Conservation (phyloP, 2,888 invertebrate species). For the Tiphia femorata region DNA sequence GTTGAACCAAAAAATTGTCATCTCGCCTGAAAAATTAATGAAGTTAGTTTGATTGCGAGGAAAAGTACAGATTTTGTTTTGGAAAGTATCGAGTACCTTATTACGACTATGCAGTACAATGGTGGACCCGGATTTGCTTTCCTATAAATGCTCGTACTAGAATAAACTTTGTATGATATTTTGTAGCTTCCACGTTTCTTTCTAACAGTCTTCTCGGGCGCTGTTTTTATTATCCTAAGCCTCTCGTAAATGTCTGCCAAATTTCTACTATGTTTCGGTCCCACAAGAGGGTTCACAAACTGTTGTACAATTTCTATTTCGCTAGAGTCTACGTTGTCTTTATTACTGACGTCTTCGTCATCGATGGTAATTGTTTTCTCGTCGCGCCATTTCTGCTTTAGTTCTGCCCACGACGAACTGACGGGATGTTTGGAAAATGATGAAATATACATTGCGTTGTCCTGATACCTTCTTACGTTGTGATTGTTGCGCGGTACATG, state of each 20-base stretch:
- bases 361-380: slow-evolving; percentile 64
- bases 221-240: slow-evolving; percentile 61
- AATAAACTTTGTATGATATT: slow-evolving; percentile 63
- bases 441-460: slow-evolving; percentile 25
- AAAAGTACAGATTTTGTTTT: background rate
- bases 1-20: slow-evolving; percentile 50
- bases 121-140: slow-evolving; percentile 61
- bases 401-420: slow-evolving; percentile 57
- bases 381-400: slow-evolving; percentile 62
- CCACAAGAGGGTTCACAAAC: slow-evolving; percentile 52
- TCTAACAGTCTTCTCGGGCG: slow-evolving; percentile 54
- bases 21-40: slow-evolving; percentile 49
- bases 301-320: slow-evolving; percentile 59
- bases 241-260: slow-evolving; percentile 56
- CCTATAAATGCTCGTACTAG: slow-evolving; percentile 49
- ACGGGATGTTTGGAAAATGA: slow-evolving; percentile 52
- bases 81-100: slow-evolving; percentile 49
- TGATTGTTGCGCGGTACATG: background rate
- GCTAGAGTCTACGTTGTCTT: slow-evolving; percentile 31
- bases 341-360: slow-evolving; percentile 55
- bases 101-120: slow-evolving; percentile 56
- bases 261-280: slow-evolving; percentile 45
- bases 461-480: background rate
- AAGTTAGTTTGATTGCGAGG: background rate
- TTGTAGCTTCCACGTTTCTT: slow-evolving; percentile 54